Percentiles rank a stretch among this genome's conserved stretches.
These are phyloP conservation scores for Terrapene triunguis DNA, from an alignment of 2,113 vertebrate genomes.

Conservation along the genomic window DNA sequence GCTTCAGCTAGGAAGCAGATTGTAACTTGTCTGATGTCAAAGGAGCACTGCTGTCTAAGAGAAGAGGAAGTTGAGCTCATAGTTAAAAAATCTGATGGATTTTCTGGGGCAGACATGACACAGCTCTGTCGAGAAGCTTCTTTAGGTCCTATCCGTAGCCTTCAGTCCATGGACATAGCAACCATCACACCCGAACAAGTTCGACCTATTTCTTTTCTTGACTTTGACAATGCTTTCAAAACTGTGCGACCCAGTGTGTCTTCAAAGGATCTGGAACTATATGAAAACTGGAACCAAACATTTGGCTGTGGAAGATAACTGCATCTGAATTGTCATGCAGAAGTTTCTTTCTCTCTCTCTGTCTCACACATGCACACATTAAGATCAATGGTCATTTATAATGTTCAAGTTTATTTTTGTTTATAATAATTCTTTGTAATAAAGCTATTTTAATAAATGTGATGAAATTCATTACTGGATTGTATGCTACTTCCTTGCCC, in stretches of 20 bases:
- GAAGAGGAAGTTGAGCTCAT: slow-evolving; percentile 85
- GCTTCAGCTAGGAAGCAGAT: slow-evolving; percentile 89
- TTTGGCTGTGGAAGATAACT: slow-evolving; percentile 91
- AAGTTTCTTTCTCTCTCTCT: too few species aligned
- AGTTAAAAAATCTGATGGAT: slow-evolving; percentile 84
- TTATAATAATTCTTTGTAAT: not conserved
- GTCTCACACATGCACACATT: rapidly evolving
- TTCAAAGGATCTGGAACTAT: slow-evolving; percentile 89
- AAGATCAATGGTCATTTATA: not conserved
- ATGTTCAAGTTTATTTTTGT: not conserved
- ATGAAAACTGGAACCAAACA: slow-evolving; percentile 93
- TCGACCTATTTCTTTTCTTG: slow-evolving; percentile 86
- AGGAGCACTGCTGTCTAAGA: slow-evolving; percentile 84
- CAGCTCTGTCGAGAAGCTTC: slow-evolving; percentile 96
- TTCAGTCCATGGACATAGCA: slow-evolving; percentile 88
- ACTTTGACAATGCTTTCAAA: slow-evolving; percentile 91
- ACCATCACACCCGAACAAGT: slow-evolving; percentile 92
- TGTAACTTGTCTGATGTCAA: slow-evolving; percentile 87
- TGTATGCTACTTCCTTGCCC: not conserved
- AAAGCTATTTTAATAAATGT: not conserved
- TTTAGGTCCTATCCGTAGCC: slow-evolving; percentile 94
- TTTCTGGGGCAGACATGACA: slow-evolving; percentile 96
- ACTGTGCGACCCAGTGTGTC: slow-evolving; percentile 93
- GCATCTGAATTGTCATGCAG: rapidly evolving
- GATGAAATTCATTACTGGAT: not conserved